phyloP scores from a whole-genome alignment of 1,140 invertebrate genomes.

The Leptopilina boulardi region DNA sequence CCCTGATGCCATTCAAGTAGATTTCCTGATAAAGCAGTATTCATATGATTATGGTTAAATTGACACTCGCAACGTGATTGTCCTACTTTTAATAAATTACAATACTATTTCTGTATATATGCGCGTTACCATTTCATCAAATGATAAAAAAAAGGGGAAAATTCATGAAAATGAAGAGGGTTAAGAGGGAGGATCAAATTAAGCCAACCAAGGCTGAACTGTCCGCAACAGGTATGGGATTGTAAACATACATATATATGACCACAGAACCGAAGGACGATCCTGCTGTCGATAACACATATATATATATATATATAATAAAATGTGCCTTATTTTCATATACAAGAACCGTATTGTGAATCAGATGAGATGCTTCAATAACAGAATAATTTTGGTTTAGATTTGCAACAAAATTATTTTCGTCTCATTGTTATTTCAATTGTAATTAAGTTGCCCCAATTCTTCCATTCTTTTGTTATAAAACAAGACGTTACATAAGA shows the following conservation, averaged over 20 bases:
- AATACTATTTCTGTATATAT: not conserved
- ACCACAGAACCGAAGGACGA: conserved; percentile 43
- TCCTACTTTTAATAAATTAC: not conserved
- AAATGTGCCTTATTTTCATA: not conserved
- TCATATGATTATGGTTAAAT: not conserved
- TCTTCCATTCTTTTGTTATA: no score
- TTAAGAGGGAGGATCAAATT: not conserved
- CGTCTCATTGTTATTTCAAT: not conserved
- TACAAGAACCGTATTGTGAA: not conserved
- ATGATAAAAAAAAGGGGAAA: not conserved
- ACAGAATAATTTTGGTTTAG: not conserved
- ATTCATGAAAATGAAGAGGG: conserved; percentile 35
- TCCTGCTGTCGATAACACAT: conserved; percentile 42
- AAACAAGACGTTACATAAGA: no score
- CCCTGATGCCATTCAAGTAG: not conserved
- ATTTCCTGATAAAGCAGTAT: not conserved
- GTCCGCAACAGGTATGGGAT: conserved; percentile 48
- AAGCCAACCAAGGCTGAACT: conserved; percentile 34
- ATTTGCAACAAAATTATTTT: not conserved
- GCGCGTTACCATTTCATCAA: not conserved
- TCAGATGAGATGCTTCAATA: not conserved
- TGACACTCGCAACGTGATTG: not conserved
- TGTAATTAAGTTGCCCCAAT: not conserved
- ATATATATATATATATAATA: no score
- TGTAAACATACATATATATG: conserved; percentile 35